Percentiles rank a stretch among this genome's conserved stretches.
These are phyloP conservation scores for Formica aserva DNA, from an alignment of 2,888 invertebrate genomes.

Conservation along the genomic window DNA sequence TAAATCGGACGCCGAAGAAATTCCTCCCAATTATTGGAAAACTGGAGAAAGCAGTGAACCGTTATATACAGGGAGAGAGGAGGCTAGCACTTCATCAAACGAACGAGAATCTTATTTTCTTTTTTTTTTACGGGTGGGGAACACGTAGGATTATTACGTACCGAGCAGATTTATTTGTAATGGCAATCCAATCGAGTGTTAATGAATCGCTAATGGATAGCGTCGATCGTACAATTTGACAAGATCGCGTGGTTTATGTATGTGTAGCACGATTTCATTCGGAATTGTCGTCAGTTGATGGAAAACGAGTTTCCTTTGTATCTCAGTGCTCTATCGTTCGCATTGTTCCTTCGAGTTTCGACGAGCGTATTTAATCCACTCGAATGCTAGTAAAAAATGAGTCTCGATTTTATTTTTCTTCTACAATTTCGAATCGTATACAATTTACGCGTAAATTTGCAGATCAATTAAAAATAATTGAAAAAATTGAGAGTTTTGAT, in stretches of 20 bases:
- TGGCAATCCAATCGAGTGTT: slow-evolving; percentile 27
- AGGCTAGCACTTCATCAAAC: slow-evolving; percentile 56
- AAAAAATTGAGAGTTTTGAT: neutral
- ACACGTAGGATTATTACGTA: slow-evolving; percentile 64
- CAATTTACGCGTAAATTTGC: neutral
- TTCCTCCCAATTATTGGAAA: slow-evolving; percentile 68
- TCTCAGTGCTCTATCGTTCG: slow-evolving; percentile 28
- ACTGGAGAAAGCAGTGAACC: slow-evolving; percentile 39
- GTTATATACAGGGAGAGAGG: neutral
- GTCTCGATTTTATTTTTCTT: slow-evolving; percentile 4
- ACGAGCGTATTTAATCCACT: slow-evolving; percentile 26
- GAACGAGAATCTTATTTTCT: slow-evolving; percentile 43
- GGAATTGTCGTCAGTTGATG: slow-evolving; percentile 6
- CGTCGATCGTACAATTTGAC: slow-evolving; percentile 50
- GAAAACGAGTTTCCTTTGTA: slow-evolving; percentile 33
- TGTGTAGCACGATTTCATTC: slow-evolving; percentile 14
- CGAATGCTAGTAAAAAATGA: slow-evolving; percentile 3
- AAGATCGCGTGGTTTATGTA: slow-evolving; percentile 16
- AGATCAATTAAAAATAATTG: neutral
- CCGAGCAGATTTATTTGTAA: slow-evolving; percentile 59
- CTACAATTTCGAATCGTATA: neutral
- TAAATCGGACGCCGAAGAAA: slow-evolving; percentile 58
- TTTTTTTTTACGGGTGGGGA: slow-evolving; percentile 34
- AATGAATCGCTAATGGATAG: slow-evolving; percentile 64
- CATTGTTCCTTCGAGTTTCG: slow-evolving; percentile 11